These are phyloP conservation scores for Drosophila pachea DNA, from an alignment of 1,140 invertebrate species.

Conservation along the genomic window DNA sequence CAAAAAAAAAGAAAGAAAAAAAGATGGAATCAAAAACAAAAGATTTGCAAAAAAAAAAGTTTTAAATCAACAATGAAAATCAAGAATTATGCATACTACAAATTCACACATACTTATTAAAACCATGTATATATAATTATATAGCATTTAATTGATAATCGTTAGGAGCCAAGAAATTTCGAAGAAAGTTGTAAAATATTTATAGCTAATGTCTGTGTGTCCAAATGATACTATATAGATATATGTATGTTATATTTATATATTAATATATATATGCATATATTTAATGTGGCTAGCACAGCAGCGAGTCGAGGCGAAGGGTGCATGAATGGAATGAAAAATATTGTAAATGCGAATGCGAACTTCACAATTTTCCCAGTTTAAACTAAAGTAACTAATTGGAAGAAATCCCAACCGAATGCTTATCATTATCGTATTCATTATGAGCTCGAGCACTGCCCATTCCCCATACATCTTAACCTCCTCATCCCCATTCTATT, in stretches of 20 bases:
- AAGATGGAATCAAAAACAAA: conserved; percentile 19
- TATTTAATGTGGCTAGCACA: conserved; percentile 29
- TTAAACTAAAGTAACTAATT: conserved; percentile 1
- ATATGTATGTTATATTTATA: conserved; percentile 39
- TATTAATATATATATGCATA: conserved; percentile 31
- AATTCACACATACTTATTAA: conserved; percentile 40
- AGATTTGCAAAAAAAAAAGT: conserved; percentile 10
- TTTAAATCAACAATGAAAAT: conserved; percentile 18
- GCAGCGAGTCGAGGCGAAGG: conserved; percentile 35
- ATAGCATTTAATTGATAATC: conserved; percentile 39
- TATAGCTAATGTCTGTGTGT: conserved; percentile 52
- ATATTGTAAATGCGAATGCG: not conserved
- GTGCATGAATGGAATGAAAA: conserved; percentile 23
- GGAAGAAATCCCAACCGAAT: conserved; percentile 19
- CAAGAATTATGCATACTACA: conserved; percentile 27
- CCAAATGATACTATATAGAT: conserved; percentile 47
- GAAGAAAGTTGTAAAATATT: conserved; percentile 34
- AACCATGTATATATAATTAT: conserved; percentile 25
- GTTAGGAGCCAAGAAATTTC: conserved; percentile 21
- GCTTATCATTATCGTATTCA: not conserved
- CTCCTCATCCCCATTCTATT: no score
- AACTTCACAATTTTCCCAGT: conserved; percentile 22
- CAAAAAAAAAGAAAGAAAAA: conserved; percentile 35
- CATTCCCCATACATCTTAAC: not conserved
- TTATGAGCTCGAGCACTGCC: conserved; percentile 50